Evolutionary conservation across 2,113 vertebrate genomes (phyloP), one percentile per base, ranked within the genome.

Genomic region (Bos indicus): DNA sequence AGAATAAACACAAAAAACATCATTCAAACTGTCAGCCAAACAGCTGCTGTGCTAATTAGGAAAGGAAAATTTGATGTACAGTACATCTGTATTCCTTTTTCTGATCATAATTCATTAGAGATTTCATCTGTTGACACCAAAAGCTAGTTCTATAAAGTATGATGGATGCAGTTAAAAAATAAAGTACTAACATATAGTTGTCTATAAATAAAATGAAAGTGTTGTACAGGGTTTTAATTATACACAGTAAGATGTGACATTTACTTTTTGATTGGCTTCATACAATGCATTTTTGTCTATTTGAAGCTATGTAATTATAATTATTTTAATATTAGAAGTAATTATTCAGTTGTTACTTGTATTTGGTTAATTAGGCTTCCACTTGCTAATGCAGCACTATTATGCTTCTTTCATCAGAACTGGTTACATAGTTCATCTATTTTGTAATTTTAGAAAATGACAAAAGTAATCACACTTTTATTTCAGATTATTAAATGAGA

Each of bases 41-140:
- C 94, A 97, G 84, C 96, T 98, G 96, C 48, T 83, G 0, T 43
- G 62, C 80, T 98, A 97, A 97, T 81, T 74, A 93, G 57, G 52
- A 91, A 90, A 80, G 40, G 19, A 81, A n/a, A 60, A 56, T n/a
- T 36, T 92, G 95, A 93, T 33, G 36, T 90, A 56, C 48, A n/a
- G 25, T 88, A 96, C 92, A 96, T 96, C 93, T 96, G 74, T 51
- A 94, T 90, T 96, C 59, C n/a, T 94, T 96, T 95, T 93, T 67
- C 93, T 71, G 56, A 78, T 91, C 84, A 84, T 97, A 95, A 97
- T 17, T 98, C 92, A 95, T 94, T 95, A 81, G 56, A 88, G 30
- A 77, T 91, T 82, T 92, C 13, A 84, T 90, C 59, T 88, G 40
- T 64, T 96, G 62, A 96, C 85, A 95, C 19, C 48, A 94, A 96